Evolutionary conservation across 1,140 invertebrate species (phyloP), one percentile per base, ranked within the genome.

Genomic region (Chionoecetes opilio): DNA sequence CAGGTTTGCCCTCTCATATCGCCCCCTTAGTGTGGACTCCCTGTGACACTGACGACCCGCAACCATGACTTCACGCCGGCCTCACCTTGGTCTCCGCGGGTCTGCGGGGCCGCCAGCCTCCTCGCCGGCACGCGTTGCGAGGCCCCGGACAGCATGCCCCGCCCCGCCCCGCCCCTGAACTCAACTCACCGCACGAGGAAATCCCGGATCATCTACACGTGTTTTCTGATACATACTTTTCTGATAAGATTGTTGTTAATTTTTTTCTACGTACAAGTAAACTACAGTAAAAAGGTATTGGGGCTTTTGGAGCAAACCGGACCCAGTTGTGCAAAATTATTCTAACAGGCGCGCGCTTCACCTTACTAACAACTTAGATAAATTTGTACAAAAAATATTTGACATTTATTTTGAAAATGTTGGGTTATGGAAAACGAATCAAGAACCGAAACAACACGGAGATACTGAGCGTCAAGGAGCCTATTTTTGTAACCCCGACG

Each of bases 1-100:
- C 85, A 37, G 85, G 37, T 75, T 87, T 37, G 21, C 85, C 85
- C 8, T 17, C 26, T 87, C 85, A 87, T 87, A 87, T 87, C 37
- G 34, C 32, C 37, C 34, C 32, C 26, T 34, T 37, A 34, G 63
- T 75, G 63, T n/a, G 63, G 63, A 26, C 63, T 26, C 26, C 46
- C 46, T n/a, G 63, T n/a, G 63, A 26, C 63, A 75, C 63, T n/a
- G 63, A 75, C 63, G 63, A 75, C n/a, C 21, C 63, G n/a, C n/a
- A 26, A 5, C 63, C 21, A n/a, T n/a, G 6, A 75, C 63, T 75
- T 75, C 63, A 75, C n/a, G 63, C 21, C n/a, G n/a, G 63, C 11
- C 21, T 75, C 63, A 75, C 63, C 63, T 75, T n/a, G n/a, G 63
- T 75, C 63, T 75, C 63, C 11, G 21, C 63, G 63, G 63, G 63